These are phyloP conservation scores for Enteromius treurensis DNA, from an alignment of 2,797 vertebrate species.

Conservation along the genomic window DNA sequence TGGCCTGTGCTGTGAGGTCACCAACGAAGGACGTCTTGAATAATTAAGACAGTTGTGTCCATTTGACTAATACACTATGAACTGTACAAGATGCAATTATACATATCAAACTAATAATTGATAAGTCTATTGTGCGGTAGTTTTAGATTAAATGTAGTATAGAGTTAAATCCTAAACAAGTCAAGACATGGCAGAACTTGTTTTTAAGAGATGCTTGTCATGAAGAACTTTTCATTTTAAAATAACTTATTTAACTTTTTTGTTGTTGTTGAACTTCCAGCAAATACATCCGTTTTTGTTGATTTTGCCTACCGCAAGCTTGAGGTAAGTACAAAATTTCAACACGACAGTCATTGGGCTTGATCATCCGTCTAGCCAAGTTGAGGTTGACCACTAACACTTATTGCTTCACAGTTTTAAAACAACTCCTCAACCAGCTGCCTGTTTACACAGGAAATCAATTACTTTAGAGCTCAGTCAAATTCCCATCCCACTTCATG, in stretches of 20 bases:
- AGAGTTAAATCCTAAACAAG: not conserved
- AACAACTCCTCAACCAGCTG: slow-evolving; percentile 67
- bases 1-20: slow-evolving; percentile 50
- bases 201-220: not conserved
- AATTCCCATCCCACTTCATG: slow-evolving; percentile 66
- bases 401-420: slow-evolving; percentile 67
- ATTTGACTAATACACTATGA: not conserved
- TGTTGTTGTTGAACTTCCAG: not conserved
- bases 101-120: slow-evolving; percentile 9
- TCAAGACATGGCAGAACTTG: not conserved
- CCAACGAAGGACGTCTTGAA: slow-evolving; percentile 45
- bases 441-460: slow-evolving; percentile 78
- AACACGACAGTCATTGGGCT: slow-evolving; percentile 14
- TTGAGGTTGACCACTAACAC: slow-evolving; percentile 73
- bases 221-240: not conserved
- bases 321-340: not conserved
- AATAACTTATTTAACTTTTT: not conserved
- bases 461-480: slow-evolving; percentile 71
- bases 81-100: slow-evolving; percentile 3
- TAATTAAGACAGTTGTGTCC: slow-evolving; percentile 28
- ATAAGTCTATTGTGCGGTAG: not conserved
- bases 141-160: not conserved
- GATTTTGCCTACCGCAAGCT: not conserved
- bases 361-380: slow-evolving; percentile 25
- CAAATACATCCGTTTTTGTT: not conserved